Base-by-base conservation (phyloP, 1,140 invertebrate species). In the Ptiloglossa arizonensis region DNA sequence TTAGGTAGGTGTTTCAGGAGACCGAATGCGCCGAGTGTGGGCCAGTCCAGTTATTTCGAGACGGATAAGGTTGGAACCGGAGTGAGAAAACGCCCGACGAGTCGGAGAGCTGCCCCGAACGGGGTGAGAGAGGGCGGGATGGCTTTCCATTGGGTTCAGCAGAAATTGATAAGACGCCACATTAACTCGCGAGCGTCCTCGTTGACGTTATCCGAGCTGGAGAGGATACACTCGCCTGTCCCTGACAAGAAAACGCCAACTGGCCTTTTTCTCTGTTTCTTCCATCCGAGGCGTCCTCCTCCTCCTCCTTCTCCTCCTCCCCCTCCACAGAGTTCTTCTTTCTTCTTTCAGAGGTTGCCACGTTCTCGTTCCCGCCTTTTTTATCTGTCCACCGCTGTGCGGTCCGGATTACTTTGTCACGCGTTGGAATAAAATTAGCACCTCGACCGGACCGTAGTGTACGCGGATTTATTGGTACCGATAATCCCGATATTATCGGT, bases 1-100 rank as follows among this genome's bases (percentile, higher is more conserved):
- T 74, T 74, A 83, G 81, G 78, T 82, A 84, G 80, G 77, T 83
- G 83, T 86, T 29, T 57, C 85, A 75, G 38, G 62, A 35, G 60
- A n/a, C 2, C 69, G 50, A 76, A 54, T 48, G 74, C 81, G 56
- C 76, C 80, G 79, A 86, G 88, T 89, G 83, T 87, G 80, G 87
- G 83, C 81, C 84, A 87, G 70, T 86, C 80, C 82, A 87, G 87
- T 89, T 89, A 87, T 82, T 41, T 82, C 60, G 73, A 86, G 83
- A 84, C 62, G 87, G 80, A 87, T 83, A 80, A 84, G 79, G 41
- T 41, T 2, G 72, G 73, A 60, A 32, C 35, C 38, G 6, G 13
- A 54, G 24, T 15, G 50, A 59, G 15, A 59, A 27, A 35, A 35
- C 27, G 13, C n/a, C n/a, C n/a, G 63, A 68, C 46, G 11, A n/a